Conservation (phyloP, 2,797 vertebrate genomes). For the Ataeniobius toweri region DNA sequence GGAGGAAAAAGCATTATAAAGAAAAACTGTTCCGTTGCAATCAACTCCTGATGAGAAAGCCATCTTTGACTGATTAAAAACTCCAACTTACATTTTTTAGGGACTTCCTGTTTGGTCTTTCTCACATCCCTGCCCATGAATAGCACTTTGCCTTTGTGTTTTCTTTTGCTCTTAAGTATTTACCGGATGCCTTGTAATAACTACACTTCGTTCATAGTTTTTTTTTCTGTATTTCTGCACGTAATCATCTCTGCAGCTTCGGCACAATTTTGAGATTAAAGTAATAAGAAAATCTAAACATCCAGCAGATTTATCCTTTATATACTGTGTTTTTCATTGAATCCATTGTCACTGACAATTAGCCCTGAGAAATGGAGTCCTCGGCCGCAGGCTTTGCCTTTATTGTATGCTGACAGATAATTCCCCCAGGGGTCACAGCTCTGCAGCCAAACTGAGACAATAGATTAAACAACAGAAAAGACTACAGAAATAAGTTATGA, state of each 20-base stretch:
- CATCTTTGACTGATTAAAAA: constrained; percentile 82
- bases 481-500: constrained; percentile 56
- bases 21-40: constrained; percentile 69
- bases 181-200: constrained; percentile 73
- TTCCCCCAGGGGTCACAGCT: constrained; percentile 66
- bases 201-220: constrained; percentile 61
- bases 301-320: constrained; percentile 73
- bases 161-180: constrained; percentile 65
- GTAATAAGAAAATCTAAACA: constrained; percentile 74
- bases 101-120: constrained; percentile 85
- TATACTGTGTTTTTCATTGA: constrained; percentile 49
- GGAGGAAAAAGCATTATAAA: constrained; percentile 71
- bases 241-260: constrained; percentile 37
- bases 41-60: constrained; percentile 71
- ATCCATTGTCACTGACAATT: constrained; percentile 73
- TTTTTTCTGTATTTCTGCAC: constrained; percentile 10
- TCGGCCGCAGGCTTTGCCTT: constrained; percentile 60
- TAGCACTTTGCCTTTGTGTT: constrained; percentile 55
- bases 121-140: constrained; percentile 70
- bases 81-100: constrained; percentile 78
- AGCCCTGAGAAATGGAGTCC: constrained; percentile 65
- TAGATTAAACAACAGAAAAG: constrained; percentile 55
- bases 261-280: constrained; percentile 60
- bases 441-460: constrained; percentile 50
- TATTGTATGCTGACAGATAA: constrained; percentile 75